Conservation (phyloP, 2,113 vertebrate species). For the Catharus fuscescens region DNA sequence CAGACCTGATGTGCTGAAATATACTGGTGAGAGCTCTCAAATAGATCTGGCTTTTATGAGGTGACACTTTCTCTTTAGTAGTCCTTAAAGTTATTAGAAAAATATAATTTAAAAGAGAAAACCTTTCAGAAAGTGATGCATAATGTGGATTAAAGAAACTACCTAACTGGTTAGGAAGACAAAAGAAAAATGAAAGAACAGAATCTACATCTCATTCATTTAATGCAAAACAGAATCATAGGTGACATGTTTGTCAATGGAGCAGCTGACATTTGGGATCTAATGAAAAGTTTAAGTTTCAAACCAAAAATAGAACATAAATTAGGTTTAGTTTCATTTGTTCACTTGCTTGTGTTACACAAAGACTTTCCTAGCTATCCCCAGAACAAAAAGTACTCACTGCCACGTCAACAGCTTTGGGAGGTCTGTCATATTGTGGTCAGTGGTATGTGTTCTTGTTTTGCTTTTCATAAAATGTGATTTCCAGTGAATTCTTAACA, state of each 20-base stretch:
- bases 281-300: background rate
- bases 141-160: background rate
- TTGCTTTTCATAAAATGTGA: background rate
- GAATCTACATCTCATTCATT: background rate
- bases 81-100: background rate
- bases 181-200: background rate
- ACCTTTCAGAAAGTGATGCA: background rate
- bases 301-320: background rate
- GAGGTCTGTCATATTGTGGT: background rate
- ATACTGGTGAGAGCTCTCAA: background rate
- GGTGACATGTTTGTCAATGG: background rate
- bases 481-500: background rate
- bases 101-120: background rate
- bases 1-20: background rate
- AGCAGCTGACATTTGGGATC: background rate
- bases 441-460: background rate
- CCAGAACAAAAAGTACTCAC: background rate
- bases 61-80: background rate
- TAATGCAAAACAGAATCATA: background rate
- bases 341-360: background rate
- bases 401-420: background rate
- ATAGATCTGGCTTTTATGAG: background rate
- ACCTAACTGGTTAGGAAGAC: background rate
- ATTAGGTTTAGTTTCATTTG: background rate
- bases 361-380: background rate